Percentiles rank a stretch among this genome's conserved stretches.
phyloP scores from a whole-genome alignment of 2,113 vertebrate species.

The Montifringilla adamsi region DNA sequence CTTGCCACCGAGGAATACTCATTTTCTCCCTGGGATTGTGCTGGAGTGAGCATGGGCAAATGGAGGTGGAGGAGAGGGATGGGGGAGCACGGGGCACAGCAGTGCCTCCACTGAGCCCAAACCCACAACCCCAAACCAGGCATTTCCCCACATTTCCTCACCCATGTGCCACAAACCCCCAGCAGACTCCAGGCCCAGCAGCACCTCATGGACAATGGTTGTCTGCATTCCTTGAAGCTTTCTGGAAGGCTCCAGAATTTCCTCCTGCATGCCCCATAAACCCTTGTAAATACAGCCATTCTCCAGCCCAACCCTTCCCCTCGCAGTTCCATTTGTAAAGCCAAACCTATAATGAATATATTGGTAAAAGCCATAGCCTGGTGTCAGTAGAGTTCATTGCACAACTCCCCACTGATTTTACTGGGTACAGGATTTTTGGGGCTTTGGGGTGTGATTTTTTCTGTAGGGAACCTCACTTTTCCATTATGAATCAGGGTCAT shows the following conservation, averaged over 20 bases:
- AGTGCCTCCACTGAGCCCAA: neutral
- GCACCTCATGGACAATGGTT: neutral
- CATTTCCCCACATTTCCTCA: neutral
- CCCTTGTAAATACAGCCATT: conserved; percentile 5
- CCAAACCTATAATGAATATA: conserved; percentile 32
- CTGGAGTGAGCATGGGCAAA: neutral
- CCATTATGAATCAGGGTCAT: neutral
- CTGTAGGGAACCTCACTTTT: neutral
- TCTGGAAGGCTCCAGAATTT: neutral
- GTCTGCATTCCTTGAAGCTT: neutral
- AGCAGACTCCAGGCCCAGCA: neutral
- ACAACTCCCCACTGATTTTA: conserved; percentile 52
- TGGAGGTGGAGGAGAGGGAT: neutral
- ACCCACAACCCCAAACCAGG: neutral
- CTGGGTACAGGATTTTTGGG: neutral
- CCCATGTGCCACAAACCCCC: neutral
- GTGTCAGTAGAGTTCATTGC: conserved; percentile 59
- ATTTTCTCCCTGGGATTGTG: neutral
- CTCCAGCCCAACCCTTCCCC: neutral
- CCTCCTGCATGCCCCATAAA: neutral
- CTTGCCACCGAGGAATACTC: neutral
- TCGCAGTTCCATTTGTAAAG: neutral
- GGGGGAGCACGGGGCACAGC: rapidly evolving
- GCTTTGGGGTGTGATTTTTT: neutral
- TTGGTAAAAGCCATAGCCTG: conserved; percentile 59